Base-by-base conservation (phyloP, 2,797 vertebrate genomes). In the Heterohyrax brucei region DNA sequence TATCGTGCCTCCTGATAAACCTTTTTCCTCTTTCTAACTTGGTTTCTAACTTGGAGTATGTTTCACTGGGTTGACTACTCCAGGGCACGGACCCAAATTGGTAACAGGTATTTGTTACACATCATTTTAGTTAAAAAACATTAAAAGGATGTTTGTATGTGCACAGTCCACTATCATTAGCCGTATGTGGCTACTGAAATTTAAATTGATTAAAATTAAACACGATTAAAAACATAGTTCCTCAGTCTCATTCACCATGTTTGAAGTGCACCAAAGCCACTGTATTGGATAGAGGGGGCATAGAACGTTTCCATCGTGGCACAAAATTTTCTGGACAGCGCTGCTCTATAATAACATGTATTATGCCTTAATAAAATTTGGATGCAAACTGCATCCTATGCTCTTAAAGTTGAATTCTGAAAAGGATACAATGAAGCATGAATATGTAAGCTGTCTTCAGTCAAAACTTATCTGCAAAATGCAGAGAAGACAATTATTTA, bases 191-290 rank as follows among this genome's bases (percentile, higher is more conserved):
- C 18, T 86, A 44, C 87, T 92, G 75, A 90, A 72, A 80, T 81
- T 90, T 72, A 93, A 94, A 78, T 83, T 39, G 91, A 85, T 92
- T 89, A 78, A 96, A 92, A 87, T 86, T 12, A 95, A 95, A 53
- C 46, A 66, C 8, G 66, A 68, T 85, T 66, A 53, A 61, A 88
- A 72, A 33, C 1, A 82, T 33, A 68, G 64, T 61, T 95, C 24
- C 56, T 93, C 62, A n/a, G 84, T 77, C 53, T 91, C 46, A 81
- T 44, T 78, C 59, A 87, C 61, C 87, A 94, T 8, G n/a, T 90
- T 56, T 46, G 19, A 80, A 91, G 64, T 78, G 56, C 66, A 87
- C 46, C 62, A 64, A 95, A 89, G n/a, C 10, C 18, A 48, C 48
- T 44, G 21, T n/a, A 66, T 82, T 28, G 46, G 50, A 61, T 50